Evolutionary conservation across 92 coral and sea anemone genomes (phyloP).

Genomic region (Porites evermanni): DNA sequence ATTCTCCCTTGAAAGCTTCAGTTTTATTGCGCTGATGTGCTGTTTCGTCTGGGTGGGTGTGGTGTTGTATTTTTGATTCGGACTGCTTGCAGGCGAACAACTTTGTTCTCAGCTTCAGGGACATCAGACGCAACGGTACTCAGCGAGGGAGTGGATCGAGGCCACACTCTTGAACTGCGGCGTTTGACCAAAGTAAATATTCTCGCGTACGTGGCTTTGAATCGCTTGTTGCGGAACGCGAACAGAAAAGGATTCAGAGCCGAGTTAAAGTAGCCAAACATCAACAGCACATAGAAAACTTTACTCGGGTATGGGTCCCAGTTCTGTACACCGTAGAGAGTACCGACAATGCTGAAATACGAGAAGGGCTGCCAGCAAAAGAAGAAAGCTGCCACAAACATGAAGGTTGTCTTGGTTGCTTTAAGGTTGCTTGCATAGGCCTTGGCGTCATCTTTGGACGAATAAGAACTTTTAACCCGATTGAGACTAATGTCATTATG

Average conservation of each 20-base stretch:
- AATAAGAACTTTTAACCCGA: not conserved
- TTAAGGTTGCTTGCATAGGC: constrained; percentile 60
- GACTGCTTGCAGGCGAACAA: constrained; percentile 26
- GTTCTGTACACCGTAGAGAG: constrained; percentile 33
- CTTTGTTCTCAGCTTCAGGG: constrained; percentile 19
- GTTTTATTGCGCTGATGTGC: too few species aligned
- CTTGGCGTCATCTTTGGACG: constrained; percentile 36
- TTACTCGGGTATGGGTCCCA: constrained; percentile 32
- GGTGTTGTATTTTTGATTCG: not conserved
- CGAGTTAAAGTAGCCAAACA: constrained; percentile 81
- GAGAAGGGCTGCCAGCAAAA: constrained; percentile 83
- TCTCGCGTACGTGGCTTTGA: constrained; percentile 55
- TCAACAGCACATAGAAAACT: constrained; percentile 37
- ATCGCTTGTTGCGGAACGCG: constrained; percentile 73
- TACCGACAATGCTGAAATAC: constrained; percentile 56
- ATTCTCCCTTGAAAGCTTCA: too few species aligned
- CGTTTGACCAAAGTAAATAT: constrained; percentile 33
- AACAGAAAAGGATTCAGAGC: constrained; percentile 82
- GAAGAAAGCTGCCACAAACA: constrained; percentile 73
- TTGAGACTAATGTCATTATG: constrained; percentile 37
- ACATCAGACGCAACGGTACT: constrained; percentile 1
- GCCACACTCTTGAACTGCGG: not conserved
- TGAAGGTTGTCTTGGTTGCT: constrained; percentile 77
- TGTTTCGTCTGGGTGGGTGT: not conserved
- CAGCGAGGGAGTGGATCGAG: not conserved